Conservation (phyloP, 2,888 invertebrate genomes). For the Drosophila pseudotakahashii region DNA sequence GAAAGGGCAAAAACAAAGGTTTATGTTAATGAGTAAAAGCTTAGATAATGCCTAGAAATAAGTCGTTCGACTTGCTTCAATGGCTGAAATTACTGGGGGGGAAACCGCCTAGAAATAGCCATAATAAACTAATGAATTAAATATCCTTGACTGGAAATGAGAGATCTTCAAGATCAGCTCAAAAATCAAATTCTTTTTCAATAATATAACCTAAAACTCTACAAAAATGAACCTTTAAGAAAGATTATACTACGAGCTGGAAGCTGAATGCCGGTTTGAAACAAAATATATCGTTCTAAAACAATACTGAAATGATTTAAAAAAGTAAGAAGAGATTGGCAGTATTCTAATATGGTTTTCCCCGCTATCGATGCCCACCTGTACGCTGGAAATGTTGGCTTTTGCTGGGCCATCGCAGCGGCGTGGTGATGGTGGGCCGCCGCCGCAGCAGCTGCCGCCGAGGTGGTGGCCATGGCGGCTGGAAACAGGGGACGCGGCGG, state of each 20-base stretch:
- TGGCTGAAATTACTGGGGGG: neutral
- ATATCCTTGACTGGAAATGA: no score
- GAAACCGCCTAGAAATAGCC: neutral
- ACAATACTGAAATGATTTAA: no score
- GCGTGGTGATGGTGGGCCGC: slow-evolving; percentile 61
- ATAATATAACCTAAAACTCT: no score
- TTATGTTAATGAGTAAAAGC: neutral
- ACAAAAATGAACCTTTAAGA: no score
- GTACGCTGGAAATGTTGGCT: slow-evolving; percentile 93
- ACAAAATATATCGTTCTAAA: no score
- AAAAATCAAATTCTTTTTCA: no score
- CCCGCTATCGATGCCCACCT: slow-evolving; percentile 85
- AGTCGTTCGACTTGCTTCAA: neutral
- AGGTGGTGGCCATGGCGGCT: slow-evolving; percentile 88
- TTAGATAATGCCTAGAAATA: neutral
- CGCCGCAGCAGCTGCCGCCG: slow-evolving; percentile 85
- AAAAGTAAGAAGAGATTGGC: no score
- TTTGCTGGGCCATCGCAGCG: slow-evolving; percentile 85
- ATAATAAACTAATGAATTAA: no score
- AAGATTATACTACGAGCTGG: no score
- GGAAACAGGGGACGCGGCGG: slow-evolving; percentile 92
- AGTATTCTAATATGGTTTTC: neutral
- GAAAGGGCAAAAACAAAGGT: slow-evolving; percentile 28
- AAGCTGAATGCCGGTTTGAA: no score
- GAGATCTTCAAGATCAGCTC: no score